Percentiles rank a stretch among this genome's conserved stretches.
Conservation (phyloP, 2,888 invertebrate species). For the Brachyptera putata region DNA sequence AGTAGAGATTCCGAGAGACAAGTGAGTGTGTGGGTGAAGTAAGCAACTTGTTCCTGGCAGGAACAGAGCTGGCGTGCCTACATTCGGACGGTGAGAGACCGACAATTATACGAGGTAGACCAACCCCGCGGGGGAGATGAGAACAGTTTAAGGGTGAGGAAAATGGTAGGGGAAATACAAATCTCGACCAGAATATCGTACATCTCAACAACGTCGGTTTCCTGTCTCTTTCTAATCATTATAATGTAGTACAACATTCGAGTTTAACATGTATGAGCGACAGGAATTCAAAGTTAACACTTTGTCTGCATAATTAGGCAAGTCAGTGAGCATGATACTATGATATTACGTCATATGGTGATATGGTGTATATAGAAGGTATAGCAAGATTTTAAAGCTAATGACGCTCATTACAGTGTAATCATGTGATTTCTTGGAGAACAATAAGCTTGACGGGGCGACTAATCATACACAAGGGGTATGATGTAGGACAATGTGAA, state of each 20-base stretch:
- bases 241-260: not conserved
- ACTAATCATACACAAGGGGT: too few species aligned
- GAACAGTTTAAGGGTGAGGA: not conserved
- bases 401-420: too few species aligned
- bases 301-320: slow-evolving; percentile 11
- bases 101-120: slow-evolving; percentile 1
- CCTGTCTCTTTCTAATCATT: not conserved
- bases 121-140: slow-evolving; percentile 2
- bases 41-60: slow-evolving; percentile 7
- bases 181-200: slow-evolving; percentile 2
- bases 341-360: not conserved
- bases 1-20: not conserved
- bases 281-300: not conserved
- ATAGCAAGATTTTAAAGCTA: not conserved
- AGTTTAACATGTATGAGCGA: slow-evolving; percentile 1
- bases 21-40: slow-evolving; percentile 3
- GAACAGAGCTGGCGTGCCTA: not conserved
- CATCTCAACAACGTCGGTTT: not conserved
- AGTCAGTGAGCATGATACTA: not conserved
- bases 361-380: too few species aligned
- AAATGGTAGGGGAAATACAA: not conserved
- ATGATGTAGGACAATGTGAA: too few species aligned
- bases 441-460: too few species aligned
- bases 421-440: too few species aligned
- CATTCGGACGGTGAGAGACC: slow-evolving; percentile 2